Percentiles rank a stretch among this genome's conserved stretches.
phyloP scores from a whole-genome alignment of 92 coral and sea anemone species.

The Bergia puertoricense region DNA sequence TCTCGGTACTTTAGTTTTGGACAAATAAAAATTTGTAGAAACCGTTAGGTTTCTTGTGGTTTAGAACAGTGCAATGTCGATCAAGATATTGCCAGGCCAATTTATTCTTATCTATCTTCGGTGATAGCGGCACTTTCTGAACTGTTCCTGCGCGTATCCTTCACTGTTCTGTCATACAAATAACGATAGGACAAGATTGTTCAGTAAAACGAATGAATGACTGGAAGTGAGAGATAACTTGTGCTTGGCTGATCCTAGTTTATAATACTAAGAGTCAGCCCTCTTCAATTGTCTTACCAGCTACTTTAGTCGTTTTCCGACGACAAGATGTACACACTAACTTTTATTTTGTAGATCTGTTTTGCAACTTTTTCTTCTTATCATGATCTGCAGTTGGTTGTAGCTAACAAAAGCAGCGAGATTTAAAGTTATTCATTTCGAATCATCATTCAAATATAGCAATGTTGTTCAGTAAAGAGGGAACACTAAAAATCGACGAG shows the following conservation, averaged over 20 bases:
- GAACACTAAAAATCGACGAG: neutral
- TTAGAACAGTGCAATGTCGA: neutral
- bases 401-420: neutral
- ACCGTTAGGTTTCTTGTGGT: neutral
- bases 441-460: neutral
- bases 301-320: neutral
- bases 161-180: too few relatives aligned
- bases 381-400: neutral
- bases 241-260: neutral
- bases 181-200: neutral
- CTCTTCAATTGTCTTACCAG: neutral
- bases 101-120: neutral
- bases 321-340: too few relatives aligned
- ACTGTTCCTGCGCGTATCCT: too few relatives aligned
- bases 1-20: neutral
- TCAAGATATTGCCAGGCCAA: neutral
- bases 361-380: too few relatives aligned
- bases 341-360: neutral
- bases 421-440: neutral
- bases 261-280: neutral
- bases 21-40: neutral
- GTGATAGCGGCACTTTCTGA: neutral
- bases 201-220: neutral
- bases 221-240: neutral
- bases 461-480: neutral